Evolutionary conservation across 2,888 invertebrate genomes (phyloP).

Genomic region (Alsophila aescularia): DNA sequence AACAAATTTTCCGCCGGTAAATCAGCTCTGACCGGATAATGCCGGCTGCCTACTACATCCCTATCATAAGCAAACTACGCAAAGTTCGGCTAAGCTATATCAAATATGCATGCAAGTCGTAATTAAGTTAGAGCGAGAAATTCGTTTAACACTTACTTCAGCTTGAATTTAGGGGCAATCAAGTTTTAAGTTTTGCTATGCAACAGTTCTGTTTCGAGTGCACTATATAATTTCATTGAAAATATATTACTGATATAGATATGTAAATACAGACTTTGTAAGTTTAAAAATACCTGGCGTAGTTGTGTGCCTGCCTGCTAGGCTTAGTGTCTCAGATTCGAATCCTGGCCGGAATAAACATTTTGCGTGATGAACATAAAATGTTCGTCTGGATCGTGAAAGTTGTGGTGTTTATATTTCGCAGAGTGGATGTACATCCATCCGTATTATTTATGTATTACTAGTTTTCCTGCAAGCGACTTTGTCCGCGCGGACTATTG

Average conservation of each 20-base stretch:
- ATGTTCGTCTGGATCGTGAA: no score
- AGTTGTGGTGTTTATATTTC: no score
- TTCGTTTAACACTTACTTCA: conserved; percentile 35
- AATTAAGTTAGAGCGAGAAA: conserved; percentile 37
- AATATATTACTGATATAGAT: not conserved
- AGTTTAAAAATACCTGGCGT: no score
- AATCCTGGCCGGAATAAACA: no score
- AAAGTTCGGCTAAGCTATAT: conserved; percentile 32
- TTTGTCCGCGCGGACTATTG: no score
- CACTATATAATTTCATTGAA: conserved; percentile 3
- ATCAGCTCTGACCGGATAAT: not conserved
- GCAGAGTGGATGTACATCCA: no score
- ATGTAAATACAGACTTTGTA: not conserved
- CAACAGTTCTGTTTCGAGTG: conserved; percentile 15
- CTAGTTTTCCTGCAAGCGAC: no score
- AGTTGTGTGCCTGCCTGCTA: no score
- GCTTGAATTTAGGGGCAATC: conserved; percentile 19
- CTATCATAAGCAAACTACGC: conserved; percentile 24
- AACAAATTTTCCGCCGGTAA: no score
- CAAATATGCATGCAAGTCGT: conserved; percentile 39
- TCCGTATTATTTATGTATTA: no score
- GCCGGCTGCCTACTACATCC: not conserved
- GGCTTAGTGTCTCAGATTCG: no score
- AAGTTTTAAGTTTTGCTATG: conserved; percentile 24
- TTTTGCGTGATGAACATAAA: no score